Base-by-base conservation (phyloP, 2,888 invertebrate genomes). In the Acanthosepion lycidas region DNA sequence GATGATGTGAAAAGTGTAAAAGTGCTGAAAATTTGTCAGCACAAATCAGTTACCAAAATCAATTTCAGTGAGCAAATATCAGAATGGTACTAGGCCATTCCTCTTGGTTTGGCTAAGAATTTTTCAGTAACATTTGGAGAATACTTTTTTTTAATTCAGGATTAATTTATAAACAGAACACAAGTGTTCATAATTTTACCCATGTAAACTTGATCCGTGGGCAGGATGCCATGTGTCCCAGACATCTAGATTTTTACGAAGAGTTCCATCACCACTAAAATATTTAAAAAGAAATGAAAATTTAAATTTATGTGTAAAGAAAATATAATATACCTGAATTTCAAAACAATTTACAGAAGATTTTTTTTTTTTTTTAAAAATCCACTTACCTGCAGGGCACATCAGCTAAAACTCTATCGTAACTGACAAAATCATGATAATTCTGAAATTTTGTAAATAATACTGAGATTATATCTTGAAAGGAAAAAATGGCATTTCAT, bases 181-280 rank as follows among this genome's bases (percentile, higher is more conserved):
- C 20, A 20, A 92, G 48, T n/a, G 28, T 78, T 12, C 49, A 55
- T 15, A 94, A 26, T 97, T 96, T 97, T 98, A 99, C 99, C 98
- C 98, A 97, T 99, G 99, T 92, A 99, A 98, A 97, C 99, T 99
- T 95, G 98, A 98, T 48, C 98, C 99, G 97, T 99, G 99, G 0
- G 98, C 98, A 2, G 98, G 98, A 95, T 98, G 99, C 99, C 99
- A 99, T 97, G 99, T 99, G 95, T 98, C 98, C 99, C 99, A 99
- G 96, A 99, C 99, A 97, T 99, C 99, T 0, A 99, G 98, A 98
- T 99, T 99, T 98, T 99, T 99, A 94, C 99, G 98, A 96, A 99
- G 97, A 0, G 99, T 99, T 0, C 99, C 99, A 98, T 99, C 99
- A 0, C 99, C 99, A 96, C 97, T 97, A 96, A 95, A 94, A 94